Base-by-base conservation (phyloP, 2,113 vertebrate genomes). In the Mesocricetus auratus region DNA sequence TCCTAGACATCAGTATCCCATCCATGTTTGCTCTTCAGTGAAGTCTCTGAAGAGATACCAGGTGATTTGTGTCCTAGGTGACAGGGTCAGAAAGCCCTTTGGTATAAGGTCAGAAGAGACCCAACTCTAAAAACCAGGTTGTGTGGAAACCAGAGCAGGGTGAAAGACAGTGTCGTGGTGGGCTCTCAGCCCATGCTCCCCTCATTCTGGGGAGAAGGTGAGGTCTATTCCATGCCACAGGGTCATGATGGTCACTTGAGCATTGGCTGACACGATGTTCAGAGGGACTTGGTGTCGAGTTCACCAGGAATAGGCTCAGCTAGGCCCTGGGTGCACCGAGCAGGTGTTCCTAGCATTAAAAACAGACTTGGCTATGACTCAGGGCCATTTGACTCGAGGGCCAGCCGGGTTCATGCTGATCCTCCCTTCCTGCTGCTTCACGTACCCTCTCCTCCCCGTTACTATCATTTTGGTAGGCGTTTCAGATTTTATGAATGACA, bases 271-370 rank as follows among this genome's bases (percentile, higher is more conserved):
- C 15, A 16, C 29, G 26, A 10, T 74, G 53, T 29, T 7, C 22
- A 12, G 0, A 0, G 11, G 62, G 33, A 9, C 62, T 56, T 0
- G 3, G 58, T 19, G 0, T 21, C 10, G 24, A 1, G 19, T 21
- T 24, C 5, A 11, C 62, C 29, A 29, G 8, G 24, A 50, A 24
- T 19, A 2, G 45, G 50, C 47, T 26, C 0, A 10, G 78, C 60
- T 1, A 56, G 79, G 42, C 1, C 16, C 36, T 0, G 5, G 74
- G 0, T n/a, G 24, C 58, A 62, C 7, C 19, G 3, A 2, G 33
- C 73, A 17, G 1, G 58, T 0, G 21, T 42, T 11, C 3, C 0
- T 5, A 12, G 1, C 78, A 45, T 78, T 10, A 60, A 8, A 3
- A 26, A 24, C 5, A 0, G 36, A 74, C 26, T 78, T 17, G 42